Base-by-base conservation (phyloP, 2,888 invertebrate genomes). In the Neoaliturus tenellus region DNA sequence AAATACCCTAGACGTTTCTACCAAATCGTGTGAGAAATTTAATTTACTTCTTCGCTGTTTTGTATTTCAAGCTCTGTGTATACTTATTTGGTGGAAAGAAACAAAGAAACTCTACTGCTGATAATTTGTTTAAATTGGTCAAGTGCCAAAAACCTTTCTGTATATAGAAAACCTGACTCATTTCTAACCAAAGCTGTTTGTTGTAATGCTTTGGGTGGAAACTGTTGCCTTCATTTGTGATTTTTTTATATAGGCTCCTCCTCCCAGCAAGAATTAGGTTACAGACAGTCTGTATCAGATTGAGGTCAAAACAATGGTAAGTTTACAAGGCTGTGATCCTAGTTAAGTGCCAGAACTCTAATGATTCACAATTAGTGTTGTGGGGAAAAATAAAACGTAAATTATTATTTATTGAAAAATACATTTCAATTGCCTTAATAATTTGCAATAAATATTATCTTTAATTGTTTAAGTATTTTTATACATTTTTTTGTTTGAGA, bases 211-310 rank as follows among this genome's bases (percentile, higher is more conserved):
- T 75, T 48, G 48, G 75, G 25, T 48, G 48, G 48, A n/a, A 75
- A 75, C 48, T 31, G 28, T 28, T 75, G 75, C 75, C 75, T 75
- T 75, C 75, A 44, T 39, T 75, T 75, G 75, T 75, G 75, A 75
- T 69, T 67, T 67, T 69, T 39, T 17, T 39, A 35, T 8, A 28
- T 67, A 39, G 20, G 69, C 35, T 39, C n/a, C 62, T 62, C 25
- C 23, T 25, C 62, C 28, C 62, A 28, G n/a, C 20, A 23, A 51
- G 51, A 23, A 23, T 23, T 51, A 51, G 3, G 20, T 51, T 51
- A 51, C 23, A 51, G 62, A 14, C 62, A 62, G 62, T 25, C 62
- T 5, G 17, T 62, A 31, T 62, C 62, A 62, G 31, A 62, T 10
- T 6, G 23, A 51, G 23, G 51, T 51, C 20, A 23, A 51, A 51